Percentiles rank a stretch among this genome's conserved stretches.
phyloP scores from a whole-genome alignment of 2,797 vertebrate species.

The Urocyon cinereoargenteus region DNA sequence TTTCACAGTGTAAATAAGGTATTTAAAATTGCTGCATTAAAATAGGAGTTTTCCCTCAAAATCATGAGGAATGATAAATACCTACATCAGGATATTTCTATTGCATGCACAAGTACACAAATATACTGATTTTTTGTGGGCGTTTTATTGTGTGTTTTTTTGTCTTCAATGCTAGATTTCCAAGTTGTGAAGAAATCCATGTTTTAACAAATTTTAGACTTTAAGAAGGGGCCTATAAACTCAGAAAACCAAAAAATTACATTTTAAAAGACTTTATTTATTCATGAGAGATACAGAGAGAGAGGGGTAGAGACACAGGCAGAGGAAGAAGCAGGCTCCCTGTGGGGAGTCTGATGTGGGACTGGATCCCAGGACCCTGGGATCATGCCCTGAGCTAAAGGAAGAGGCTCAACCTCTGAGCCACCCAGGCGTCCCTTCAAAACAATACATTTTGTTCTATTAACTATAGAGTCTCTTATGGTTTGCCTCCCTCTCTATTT shows the following conservation, averaged over 20 bases:
- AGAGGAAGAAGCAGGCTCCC: too few species aligned
- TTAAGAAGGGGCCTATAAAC: not conserved
- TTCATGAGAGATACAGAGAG: too few species aligned
- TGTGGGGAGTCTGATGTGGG: too few species aligned
- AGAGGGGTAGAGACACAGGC: too few species aligned
- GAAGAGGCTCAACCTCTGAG: too few species aligned
- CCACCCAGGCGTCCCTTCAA: too few species aligned
- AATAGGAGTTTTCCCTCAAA: not conserved
- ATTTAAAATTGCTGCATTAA: not conserved
- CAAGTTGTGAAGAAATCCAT: not conserved
- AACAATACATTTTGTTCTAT: not conserved
- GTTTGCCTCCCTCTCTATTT: not conserved
- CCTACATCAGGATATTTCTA: not conserved
- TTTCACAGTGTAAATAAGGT: not conserved
- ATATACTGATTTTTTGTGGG: not conserved
- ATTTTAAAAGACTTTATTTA: too few species aligned
- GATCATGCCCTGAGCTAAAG: too few species aligned
- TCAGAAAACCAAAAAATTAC: not conserved
- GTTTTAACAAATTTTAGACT: not conserved
- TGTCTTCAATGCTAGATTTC: not conserved
- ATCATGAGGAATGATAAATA: not conserved
- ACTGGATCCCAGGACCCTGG: too few species aligned
- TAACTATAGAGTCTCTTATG: not conserved
- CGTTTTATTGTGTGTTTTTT: not conserved
- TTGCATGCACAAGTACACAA: not conserved